Conservation (phyloP, 2,797 vertebrate genomes). For the Chiloscyllium punctatum region DNA sequence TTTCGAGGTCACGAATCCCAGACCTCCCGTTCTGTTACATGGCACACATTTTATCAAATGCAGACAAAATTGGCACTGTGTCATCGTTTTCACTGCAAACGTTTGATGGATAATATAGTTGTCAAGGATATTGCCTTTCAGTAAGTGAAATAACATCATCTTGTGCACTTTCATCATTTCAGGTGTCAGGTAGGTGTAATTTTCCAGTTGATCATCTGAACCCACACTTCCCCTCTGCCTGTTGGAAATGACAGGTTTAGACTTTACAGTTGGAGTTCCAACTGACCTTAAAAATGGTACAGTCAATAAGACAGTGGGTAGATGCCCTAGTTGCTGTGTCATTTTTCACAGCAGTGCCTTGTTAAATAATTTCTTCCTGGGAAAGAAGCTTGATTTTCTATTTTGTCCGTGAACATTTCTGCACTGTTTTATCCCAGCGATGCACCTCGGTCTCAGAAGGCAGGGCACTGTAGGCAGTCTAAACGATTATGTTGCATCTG, state of each 20-base stretch:
- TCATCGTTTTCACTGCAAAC: background rate
- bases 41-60: background rate
- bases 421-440: background rate
- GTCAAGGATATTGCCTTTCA: conserved; percentile 8
- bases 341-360: background rate
- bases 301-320: background rate
- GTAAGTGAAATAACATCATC: background rate
- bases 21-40: background rate
- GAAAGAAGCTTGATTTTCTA: background rate
- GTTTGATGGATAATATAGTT: background rate
- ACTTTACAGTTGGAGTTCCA: background rate
- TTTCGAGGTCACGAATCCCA: background rate
- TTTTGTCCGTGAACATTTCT: background rate
- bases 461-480: background rate
- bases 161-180: background rate
- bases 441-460: background rate
- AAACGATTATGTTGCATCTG: background rate
- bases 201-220: background rate
- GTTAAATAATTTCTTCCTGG: background rate
- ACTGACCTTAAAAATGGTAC: too few relatives aligned
- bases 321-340: background rate
- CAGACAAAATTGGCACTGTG: background rate
- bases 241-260: background rate
- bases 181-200: background rate
- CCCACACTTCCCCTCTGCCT: background rate